Conservation (phyloP, 2,888 invertebrate species). For the Sclerodermus sp. region DNA sequence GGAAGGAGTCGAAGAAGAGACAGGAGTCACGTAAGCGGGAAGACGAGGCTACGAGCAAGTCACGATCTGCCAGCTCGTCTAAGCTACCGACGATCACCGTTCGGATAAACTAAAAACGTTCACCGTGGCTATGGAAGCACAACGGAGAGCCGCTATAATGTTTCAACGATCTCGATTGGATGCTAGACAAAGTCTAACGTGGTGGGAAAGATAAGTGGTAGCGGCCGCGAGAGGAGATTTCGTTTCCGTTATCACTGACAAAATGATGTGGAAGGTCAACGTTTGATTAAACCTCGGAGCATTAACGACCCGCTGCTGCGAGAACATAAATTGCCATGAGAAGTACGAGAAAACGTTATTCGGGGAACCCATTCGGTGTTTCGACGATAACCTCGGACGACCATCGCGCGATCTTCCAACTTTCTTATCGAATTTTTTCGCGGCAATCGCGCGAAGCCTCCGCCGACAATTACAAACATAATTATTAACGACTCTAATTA, state of each 20-base stretch:
- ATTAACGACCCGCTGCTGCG: too few species aligned
- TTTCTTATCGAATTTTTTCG: conserved; percentile 15
- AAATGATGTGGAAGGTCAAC: neutral
- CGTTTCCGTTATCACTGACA: too few species aligned
- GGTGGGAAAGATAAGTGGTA: too few species aligned
- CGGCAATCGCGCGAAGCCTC: conserved; percentile 1
- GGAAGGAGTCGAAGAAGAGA: conserved; percentile 31
- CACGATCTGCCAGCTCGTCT: conserved; percentile 15
- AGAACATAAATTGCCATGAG: neutral
- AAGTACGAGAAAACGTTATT: neutral
- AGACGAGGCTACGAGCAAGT: conserved; percentile 28
- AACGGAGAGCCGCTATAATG: too few species aligned
- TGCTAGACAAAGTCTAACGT: too few species aligned
- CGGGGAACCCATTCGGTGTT: too few species aligned
- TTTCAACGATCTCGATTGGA: too few species aligned
- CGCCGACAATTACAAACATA: conserved; percentile 23
- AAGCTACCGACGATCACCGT: too few species aligned
- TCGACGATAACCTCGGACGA: neutral
- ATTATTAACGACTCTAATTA: conserved; percentile 29
- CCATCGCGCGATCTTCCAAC: conserved; percentile 10
- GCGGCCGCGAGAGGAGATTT: too few species aligned
- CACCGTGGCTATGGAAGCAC: too few species aligned
- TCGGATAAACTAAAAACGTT: too few species aligned
- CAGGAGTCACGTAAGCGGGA: conserved; percentile 34
- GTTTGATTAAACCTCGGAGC: neutral